Base-by-base conservation (phyloP, 2,888 invertebrate species). In the Aphidoletes aphidimyza region DNA sequence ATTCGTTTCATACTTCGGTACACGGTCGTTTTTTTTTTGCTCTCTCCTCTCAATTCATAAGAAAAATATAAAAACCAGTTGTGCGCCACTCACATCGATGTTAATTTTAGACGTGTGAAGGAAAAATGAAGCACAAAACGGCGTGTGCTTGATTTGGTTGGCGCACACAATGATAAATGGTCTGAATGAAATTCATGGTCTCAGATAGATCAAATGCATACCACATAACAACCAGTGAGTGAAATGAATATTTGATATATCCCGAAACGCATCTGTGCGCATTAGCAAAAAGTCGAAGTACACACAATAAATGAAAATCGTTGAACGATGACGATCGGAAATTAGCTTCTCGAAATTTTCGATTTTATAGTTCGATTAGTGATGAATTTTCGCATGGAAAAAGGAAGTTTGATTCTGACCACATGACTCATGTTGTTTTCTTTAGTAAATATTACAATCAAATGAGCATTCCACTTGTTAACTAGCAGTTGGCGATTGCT, bases 321-420 rank as follows among this genome's bases (percentile, higher is more conserved):
- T 69, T 69, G 69, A 69, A 69, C 69, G 69, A 69, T 34, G 69
- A 69, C 69, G 69, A 69, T 69, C 69, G 69, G 69, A 69, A 69
- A 69, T 69, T 69, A 69, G 69, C 69, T 69, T 69, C 69, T 69
- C 69, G 30, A 30, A 30, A 69, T 47, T 54, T 69, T 69, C 69
- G 69, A 69, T 69, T 26, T 69, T 30, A 69, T n/a, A 3, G 69
- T 30, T 69, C 34, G 69, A 69, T 69, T 69, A 69, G 69, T 30
- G 69, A 54, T 17, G 30, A 17, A 5, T 69, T 69, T 69, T 30
- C 17, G 30, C 34, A 69, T 9, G 2, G 3, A 30, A 69, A 34
- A 30, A 69, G 30, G 69, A 69, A 69, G 69, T 30, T 30, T 69
- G 30, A 69, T 69, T 69, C n/a, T 69, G 69, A 69, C 69, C 69